Base-by-base conservation (phyloP, 1,140 invertebrate genomes). In the Rhyacophila brunnea region DNA sequence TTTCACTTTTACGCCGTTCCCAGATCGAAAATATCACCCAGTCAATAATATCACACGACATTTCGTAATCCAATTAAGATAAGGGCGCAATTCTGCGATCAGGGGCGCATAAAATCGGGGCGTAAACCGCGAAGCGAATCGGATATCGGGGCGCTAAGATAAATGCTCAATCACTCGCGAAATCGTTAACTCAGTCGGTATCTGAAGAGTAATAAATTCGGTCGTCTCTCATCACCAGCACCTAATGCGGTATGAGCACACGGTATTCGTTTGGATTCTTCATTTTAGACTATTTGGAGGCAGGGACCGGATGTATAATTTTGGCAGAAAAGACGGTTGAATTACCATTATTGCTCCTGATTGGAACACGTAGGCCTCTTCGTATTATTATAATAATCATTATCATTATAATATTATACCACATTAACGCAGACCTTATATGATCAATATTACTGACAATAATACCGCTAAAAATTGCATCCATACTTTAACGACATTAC, bases 151-250 rank as follows among this genome's bases (percentile, higher is more conserved):
- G 51, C 55, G 50, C 55, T 23, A 18, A 64, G 62, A 64, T 53
- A 59, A 64, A 64, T 64, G 62, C 62, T 64, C 62, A 60, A 64
- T 64, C 62, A 64, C 62, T 64, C 62, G 62, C 47, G 47, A 64
- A 64, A 64, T 64, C 62, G 62, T 59, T 58, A 64, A 64, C 54
- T 62, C 48, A 35, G 13, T 43, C 34, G 15, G 43, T 54, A 56
- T 58, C 47, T 40, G 51, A n/a, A 32, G 35, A 43, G 62, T 49
- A 55, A 59, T 64, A 64, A 64, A 64, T 64, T 48, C 49, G 1
- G 14, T 11, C 20, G 11, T 13, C 14, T 17, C 52, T 54, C 50
- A 20, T 28, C 60, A 58, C 60, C 60, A 53, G 43, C 45, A 51
- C 19, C 36, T 23, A 46, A 28, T 28, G 23, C 23, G 3, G 23